phyloP scores from a whole-genome alignment of 1,140 invertebrate species.

The Papilio polyxenes region DNA sequence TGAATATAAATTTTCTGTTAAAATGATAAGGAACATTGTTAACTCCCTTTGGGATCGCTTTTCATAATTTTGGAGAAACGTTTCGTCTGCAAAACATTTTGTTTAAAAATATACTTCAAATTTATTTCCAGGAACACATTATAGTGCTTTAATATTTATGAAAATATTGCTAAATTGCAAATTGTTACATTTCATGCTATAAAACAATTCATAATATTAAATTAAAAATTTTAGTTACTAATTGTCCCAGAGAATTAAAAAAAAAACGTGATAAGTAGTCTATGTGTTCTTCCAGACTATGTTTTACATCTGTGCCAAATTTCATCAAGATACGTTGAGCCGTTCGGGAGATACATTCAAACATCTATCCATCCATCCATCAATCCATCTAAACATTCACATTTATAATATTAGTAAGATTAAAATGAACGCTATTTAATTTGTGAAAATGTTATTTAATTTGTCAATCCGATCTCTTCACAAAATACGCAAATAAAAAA shows the following conservation, averaged over 20 bases:
- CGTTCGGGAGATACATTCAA: too few species aligned
- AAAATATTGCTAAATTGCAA: not conserved
- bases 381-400: too few species aligned
- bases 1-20: conserved; percentile 1
- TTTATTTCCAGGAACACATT: not conserved
- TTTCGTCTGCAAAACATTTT: not conserved
- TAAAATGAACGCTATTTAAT: not conserved
- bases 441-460: too few species aligned
- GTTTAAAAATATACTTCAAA: not conserved
- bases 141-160: not conserved
- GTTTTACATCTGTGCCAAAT: too few species aligned
- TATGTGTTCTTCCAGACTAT: too few species aligned
- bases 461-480: not conserved
- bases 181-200: not conserved
- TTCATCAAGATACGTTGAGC: too few species aligned
- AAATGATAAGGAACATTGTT: conserved; percentile 8
- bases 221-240: too few species aligned
- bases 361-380: too few species aligned
- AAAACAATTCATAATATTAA: not conserved
- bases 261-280: too few species aligned
- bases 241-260: too few species aligned
- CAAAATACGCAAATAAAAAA: not conserved
- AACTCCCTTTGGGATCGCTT: not conserved
- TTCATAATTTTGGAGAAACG: not conserved
- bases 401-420: not conserved